Base-by-base conservation (phyloP, 2,888 invertebrate species). In the Orgyia antiqua region DNA sequence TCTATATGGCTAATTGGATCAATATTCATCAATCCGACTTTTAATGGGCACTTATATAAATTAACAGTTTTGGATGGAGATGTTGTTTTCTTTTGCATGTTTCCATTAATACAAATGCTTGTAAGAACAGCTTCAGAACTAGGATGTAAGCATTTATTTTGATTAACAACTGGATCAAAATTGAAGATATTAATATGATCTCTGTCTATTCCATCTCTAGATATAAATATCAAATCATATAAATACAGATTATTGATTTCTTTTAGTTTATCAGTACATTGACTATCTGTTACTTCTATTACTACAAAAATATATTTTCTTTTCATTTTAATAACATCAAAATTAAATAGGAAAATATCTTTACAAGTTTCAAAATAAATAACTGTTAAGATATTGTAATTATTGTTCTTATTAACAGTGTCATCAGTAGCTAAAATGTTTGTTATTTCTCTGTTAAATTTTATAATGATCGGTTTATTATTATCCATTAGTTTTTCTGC, bases 11-110 rank as follows among this genome's bases (percentile, higher is more conserved):
- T 41, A 36, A 71, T 77, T 1, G 83, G 83, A 36, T 49, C 69
- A 2, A 68, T 15, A 2, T 55, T 33, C 7, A 62, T 60, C 41
- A 80, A 58, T 0, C 78, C 78, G 1, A 73, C 54, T 40, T 51
- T 70, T 2, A 78, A 43, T 1, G 68, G 58, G 39, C 82, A 80
- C 34, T 55, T 54, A 32, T 69, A 70, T n/a, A 69, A 50, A 49
- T 79, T 58, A 0, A 13, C 41, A 0, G 51, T 53, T 52, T 70
- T 72, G 1, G 38, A 27, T 1, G 71, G 69, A 46, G 73, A 76
- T 0, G 51, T 31, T 1, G 34, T 29, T 1, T 38, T 33, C 1
- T 33, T 43, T 13, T 38, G n/a, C 11, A 69, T 20, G 4, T 13
- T 28, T 1, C 67, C 68, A 32, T 61, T 53, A 1, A 27, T 6